Evolutionary conservation across 1,140 invertebrate genomes (phyloP).

Genomic region (Drosophila bifasciata): DNA sequence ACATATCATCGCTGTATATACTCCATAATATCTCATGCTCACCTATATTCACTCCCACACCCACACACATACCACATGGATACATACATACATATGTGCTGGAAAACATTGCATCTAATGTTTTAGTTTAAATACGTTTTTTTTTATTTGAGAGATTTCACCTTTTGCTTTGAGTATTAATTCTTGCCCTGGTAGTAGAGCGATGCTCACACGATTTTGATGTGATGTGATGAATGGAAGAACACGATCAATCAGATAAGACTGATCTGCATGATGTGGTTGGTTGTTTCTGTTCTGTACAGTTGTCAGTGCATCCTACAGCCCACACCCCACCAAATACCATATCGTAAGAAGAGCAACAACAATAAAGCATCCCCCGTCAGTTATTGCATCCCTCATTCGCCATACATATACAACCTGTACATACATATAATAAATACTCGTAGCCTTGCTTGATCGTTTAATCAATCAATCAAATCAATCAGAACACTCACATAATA

Average conservation of each 20-base stretch:
- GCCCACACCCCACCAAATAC: too few species aligned
- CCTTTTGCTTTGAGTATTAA: constrained; percentile 58
- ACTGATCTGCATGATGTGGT: constrained; percentile 21
- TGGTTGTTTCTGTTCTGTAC: constrained; percentile 9
- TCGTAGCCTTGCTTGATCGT: constrained; percentile 57
- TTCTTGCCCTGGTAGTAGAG: constrained; percentile 18
- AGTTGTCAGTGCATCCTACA: too few species aligned
- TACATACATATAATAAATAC: constrained; percentile 56
- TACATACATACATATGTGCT: constrained; percentile 7
- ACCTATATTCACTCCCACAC: background rate
- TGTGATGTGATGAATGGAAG: background rate
- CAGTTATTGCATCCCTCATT: constrained; percentile 31
- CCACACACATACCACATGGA: constrained; percentile 30
- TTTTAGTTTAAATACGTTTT: constrained; percentile 39
- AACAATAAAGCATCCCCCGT: constrained; percentile 9
- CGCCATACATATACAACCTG: constrained; percentile 25
- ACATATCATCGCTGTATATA: constrained; percentile 56
- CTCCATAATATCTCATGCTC: constrained; percentile 18
- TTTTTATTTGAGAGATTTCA: constrained; percentile 71
- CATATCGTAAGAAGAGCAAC: too few species aligned
- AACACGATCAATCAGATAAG: constrained; percentile 10
- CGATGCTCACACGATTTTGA: constrained; percentile 11
- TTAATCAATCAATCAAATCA: constrained; percentile 38
- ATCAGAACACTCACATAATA: constrained; percentile 55
- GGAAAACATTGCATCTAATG: constrained; percentile 40